These are phyloP conservation scores for Lates japonicus DNA, from an alignment of 2,797 vertebrate species.

Conservation along the genomic window DNA sequence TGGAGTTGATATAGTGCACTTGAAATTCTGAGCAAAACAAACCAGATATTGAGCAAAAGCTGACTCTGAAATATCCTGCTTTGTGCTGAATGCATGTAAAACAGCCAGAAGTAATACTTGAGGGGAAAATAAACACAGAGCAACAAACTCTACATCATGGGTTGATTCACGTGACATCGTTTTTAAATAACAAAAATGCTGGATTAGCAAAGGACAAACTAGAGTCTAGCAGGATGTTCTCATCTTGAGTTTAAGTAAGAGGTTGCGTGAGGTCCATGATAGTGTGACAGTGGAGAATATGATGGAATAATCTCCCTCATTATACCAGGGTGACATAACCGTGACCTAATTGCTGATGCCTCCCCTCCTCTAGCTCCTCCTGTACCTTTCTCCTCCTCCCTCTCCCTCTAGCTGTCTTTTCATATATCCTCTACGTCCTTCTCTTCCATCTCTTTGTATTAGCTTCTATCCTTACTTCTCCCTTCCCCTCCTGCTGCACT, in stretches of 20 bases:
- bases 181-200: constrained; percentile 3
- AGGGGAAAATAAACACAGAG: neutral
- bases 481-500: neutral
- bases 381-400: constrained; percentile 25
- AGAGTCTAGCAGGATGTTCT: constrained; percentile 4
- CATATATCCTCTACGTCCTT: constrained; percentile 39
- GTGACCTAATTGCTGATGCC: constrained; percentile 61
- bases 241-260: constrained; percentile 10
- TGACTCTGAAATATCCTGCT: neutral
- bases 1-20: neutral
- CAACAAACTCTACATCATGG: neutral
- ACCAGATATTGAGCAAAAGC: neutral
- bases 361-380: constrained; percentile 24
- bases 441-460: constrained; percentile 18
- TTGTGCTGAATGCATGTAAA: neutral
- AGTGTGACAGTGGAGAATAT: constrained; percentile 21
- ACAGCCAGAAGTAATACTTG: no score
- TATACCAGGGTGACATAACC: constrained; percentile 41
- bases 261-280: neutral
- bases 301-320: constrained; percentile 47
- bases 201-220: neutral
- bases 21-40: no score
- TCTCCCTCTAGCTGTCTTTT: constrained; percentile 32
- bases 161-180: no score
- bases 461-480: constrained; percentile 6